These are phyloP conservation scores for Anarrhichthys ocellatus DNA, from an alignment of 2,113 vertebrate genomes.

Conservation along the genomic window DNA sequence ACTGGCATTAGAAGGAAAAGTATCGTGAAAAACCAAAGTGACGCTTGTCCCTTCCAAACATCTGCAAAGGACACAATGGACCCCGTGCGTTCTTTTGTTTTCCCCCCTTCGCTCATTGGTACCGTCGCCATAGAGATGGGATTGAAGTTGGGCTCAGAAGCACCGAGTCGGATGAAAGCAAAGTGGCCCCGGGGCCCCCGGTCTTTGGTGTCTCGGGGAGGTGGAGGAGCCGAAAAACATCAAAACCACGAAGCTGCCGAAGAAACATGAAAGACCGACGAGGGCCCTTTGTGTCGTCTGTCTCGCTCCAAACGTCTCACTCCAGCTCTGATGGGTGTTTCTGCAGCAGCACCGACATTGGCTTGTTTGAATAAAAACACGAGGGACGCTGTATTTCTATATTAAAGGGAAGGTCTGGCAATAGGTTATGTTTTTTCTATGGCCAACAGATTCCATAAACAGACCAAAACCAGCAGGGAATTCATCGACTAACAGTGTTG, in stretches of 20 bases:
- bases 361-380: too few species aligned
- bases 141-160: slow-evolving; percentile 53
- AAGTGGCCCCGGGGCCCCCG: slow-evolving; percentile 7
- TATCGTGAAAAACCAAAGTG: not conserved
- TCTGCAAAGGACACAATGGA: slow-evolving; percentile 47
- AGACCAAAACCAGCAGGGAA: not conserved
- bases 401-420: not conserved
- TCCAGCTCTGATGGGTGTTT: not conserved
- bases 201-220: slow-evolving; percentile 52
- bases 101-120: slow-evolving; percentile 7
- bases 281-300: slow-evolving; percentile 27
- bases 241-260: slow-evolving; percentile 45
- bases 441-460: not conserved
- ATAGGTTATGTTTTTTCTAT: not conserved
- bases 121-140: slow-evolving; percentile 68
- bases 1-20: not conserved
- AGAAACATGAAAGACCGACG: slow-evolving; percentile 58
- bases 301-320: not conserved
- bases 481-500: not conserved
- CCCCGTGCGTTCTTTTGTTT: not conserved
- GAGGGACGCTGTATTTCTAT: not conserved
- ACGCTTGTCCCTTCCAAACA: slow-evolving; percentile 25
- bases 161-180: slow-evolving; percentile 56
- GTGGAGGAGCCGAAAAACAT: slow-evolving; percentile 50
- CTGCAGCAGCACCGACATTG: too few species aligned